Percentiles rank a stretch among this genome's conserved stretches.
phyloP scores from a whole-genome alignment of 2,113 vertebrate species.

The Hypocryptadius cinnamomeus region DNA sequence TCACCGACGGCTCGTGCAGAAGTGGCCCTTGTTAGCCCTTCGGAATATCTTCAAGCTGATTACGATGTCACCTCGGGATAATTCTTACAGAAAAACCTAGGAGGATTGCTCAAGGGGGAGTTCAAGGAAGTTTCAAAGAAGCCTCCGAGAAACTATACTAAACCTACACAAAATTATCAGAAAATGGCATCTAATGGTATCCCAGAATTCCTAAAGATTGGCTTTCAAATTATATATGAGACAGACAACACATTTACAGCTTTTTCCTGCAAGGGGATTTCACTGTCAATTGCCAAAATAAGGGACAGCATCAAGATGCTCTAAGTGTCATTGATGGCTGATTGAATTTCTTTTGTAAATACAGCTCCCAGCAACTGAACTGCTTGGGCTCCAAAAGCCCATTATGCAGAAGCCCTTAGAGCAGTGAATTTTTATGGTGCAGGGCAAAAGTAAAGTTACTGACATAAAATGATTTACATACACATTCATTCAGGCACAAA shows the following conservation, averaged over 20 bases:
- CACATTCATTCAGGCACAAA: background rate
- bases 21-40: background rate
- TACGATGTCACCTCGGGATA: accelerated
- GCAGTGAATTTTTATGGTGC: background rate
- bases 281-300: background rate
- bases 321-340: background rate
- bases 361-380: background rate
- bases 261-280: background rate
- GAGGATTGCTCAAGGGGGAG: background rate
- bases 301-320: background rate
- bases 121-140: background rate
- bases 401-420: background rate
- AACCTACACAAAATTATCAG: background rate
- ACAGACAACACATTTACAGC: background rate
- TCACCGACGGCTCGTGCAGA: background rate
- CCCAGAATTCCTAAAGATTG: background rate
- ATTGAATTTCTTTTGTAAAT: background rate
- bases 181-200: background rate
- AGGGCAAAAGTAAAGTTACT: background rate
- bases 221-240: background rate
- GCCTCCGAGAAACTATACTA: background rate
- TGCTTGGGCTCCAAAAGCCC: background rate
- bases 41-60: background rate
- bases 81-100: background rate
- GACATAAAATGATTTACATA: background rate